A percentile compares a stretch with the other conserved stretches of the same genome.
Evolutionary conservation across 2,113 vertebrate species (phyloP).

Genomic region (Hiodon tergisus): DNA sequence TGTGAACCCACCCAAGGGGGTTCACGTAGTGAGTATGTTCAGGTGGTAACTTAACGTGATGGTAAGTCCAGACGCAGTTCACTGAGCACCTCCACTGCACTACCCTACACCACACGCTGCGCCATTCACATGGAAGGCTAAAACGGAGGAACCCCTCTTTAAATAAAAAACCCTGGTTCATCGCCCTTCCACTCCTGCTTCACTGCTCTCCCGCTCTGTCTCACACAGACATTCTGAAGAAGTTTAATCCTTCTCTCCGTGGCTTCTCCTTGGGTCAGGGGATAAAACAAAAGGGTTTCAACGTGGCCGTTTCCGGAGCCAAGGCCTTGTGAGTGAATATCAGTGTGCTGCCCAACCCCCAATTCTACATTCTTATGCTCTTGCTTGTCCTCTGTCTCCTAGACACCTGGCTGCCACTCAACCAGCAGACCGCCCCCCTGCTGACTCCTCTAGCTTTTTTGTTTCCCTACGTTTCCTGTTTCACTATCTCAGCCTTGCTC

Average conservation of each 20-base stretch:
- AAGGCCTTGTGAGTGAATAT: conserved; percentile 65
- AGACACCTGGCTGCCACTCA: no score
- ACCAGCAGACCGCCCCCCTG: no score
- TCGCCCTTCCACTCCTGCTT: neutral
- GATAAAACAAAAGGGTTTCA: conserved; percentile 64
- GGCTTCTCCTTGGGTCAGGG: conserved; percentile 71
- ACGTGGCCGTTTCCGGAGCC: conserved; percentile 68
- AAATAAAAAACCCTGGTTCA: neutral
- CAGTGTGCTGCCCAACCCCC: neutral
- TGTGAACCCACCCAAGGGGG: no score
- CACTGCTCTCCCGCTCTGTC: conserved; percentile 19
- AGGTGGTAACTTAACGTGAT: no score
- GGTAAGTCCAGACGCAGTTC: no score
- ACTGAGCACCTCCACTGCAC: no score
- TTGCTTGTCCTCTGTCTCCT: neutral
- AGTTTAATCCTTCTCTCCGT: conserved; percentile 74
- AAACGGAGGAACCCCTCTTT: no score
- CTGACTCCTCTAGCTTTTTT: neutral
- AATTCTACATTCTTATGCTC: neutral
- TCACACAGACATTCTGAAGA: conserved; percentile 80
- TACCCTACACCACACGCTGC: no score
- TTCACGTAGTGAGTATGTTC: no score
- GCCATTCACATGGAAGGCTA: no score
- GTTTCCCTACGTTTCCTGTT: neutral
- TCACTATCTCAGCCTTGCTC: neutral